phyloP scores from a whole-genome alignment of 2,797 vertebrate species.

The Mus spretus region DNA sequence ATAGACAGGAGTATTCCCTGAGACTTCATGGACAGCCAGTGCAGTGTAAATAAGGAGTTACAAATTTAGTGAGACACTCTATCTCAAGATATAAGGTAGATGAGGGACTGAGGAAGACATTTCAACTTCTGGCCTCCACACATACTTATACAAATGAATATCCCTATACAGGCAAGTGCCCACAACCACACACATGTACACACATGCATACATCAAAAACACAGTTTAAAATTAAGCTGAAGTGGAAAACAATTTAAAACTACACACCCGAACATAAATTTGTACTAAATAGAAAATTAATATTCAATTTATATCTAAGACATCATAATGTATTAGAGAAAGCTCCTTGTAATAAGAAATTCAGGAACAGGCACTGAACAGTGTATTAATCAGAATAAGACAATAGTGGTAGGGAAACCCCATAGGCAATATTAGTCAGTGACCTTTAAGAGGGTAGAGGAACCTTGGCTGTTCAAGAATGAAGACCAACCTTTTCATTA shows the following conservation, averaged over 20 bases:
- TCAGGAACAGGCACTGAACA: neutral
- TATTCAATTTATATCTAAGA: neutral
- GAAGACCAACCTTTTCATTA: slow-evolving; percentile 48
- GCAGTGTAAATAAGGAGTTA: neutral
- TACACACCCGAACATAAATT: neutral
- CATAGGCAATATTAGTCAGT: neutral
- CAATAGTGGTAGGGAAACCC: neutral
- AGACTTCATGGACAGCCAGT: neutral
- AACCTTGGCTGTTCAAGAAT: neutral
- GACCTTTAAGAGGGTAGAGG: neutral
- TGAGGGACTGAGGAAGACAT: neutral
- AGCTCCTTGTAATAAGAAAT: neutral
- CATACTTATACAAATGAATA: neutral
- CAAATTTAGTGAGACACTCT: neutral
- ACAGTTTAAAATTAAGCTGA: slow-evolving; percentile 20
- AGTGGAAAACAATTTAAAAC: slow-evolving; percentile 1
- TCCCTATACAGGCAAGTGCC: neutral
- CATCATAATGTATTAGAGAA: neutral
- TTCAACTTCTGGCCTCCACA: neutral
- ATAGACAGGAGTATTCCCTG: neutral
- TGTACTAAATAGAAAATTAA: neutral
- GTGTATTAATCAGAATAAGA: slow-evolving; percentile 2
- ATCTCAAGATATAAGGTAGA: neutral
- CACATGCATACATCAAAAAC: neutral
- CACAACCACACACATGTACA: neutral